Base-by-base conservation (phyloP, 2,113 vertebrate species). In the Corythoichthys intestinalis region DNA sequence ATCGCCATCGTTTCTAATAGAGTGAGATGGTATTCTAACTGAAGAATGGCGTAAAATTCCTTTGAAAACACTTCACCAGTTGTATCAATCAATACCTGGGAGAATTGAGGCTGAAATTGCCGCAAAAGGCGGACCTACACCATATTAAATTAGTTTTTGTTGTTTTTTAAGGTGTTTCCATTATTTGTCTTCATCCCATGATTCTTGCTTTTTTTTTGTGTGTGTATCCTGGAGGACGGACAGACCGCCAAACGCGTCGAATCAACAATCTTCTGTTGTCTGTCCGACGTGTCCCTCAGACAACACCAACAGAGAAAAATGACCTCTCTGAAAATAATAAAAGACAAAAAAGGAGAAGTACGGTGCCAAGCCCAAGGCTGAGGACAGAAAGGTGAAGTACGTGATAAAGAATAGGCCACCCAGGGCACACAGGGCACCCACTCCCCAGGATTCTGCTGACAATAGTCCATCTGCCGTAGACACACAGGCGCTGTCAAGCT, bases 381-480 rank as follows among this genome's bases (percentile, higher is more conserved):
- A 74, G 73, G 46, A 72, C 79, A 83, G 44, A 72, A 74, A 79
- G 84, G 81, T 81, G 83, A 86, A 89, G 70, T 84, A 65, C 66
- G 68, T 65, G 80, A 83, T 83, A 83, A 88, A 84, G 82, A 83
- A 72, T 67, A 60, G 81, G 84, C 73, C 79, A 85, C 81, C 80
- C 54, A 53, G 76, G 65, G 74, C 79, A 73, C 10, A 28, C 60
- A 71, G 66, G 75, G 50, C 66, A 83, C 82, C 82, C 89, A 88
- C 78, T 91, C 88, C 77, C 78, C 83, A 70, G 57, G 83, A 87
- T 83, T 84, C 81, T 41, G 59, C 73, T 84, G 75, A 87, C 89
- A 92, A 88, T 91, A 79, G 86, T 91, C 91, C 91, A 92, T 94
- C 92, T 94, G 91, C 89, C 85, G 72, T 77, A 80, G 85, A 87